Conservation (phyloP, 1,140 invertebrate genomes). For the Drosophila nigromelanica region DNA sequence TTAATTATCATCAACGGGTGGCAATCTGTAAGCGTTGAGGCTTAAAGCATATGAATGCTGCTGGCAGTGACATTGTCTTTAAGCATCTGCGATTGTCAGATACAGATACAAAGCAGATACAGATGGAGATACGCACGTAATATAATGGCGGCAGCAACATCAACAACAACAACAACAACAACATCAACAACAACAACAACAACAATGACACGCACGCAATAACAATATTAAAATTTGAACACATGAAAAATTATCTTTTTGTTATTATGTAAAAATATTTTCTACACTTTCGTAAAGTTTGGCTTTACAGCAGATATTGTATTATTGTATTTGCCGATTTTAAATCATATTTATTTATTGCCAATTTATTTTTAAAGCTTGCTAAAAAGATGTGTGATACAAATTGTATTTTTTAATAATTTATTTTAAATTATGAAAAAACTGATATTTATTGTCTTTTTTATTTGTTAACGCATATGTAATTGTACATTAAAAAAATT, state of each 20-base stretch:
- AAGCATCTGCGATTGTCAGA: conserved; percentile 6
- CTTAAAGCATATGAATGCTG: conserved; percentile 1
- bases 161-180: background rate
- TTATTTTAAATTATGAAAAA: too few species aligned
- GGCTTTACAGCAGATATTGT: too few species aligned
- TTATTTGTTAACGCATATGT: too few species aligned
- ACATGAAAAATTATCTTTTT: background rate
- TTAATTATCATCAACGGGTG: conserved; percentile 13
- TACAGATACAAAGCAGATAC: conserved; percentile 7
- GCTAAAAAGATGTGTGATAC: too few species aligned
- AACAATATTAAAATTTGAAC: conserved; percentile 5
- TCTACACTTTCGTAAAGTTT: background rate
- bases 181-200: background rate
- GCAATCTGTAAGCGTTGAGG: background rate
- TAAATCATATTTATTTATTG: too few species aligned
- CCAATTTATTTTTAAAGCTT: too few species aligned
- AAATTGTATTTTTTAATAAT: too few species aligned
- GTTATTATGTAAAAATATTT: conserved; percentile 1
- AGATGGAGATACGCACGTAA: conserved; percentile 21
- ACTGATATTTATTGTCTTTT: too few species aligned
- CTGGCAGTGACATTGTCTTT: conserved; percentile 48
- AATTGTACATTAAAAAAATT: too few species aligned
- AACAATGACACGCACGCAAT: conserved; percentile 4
- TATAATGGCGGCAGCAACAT: conserved; percentile 19
- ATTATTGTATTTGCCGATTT: too few species aligned